phyloP scores from a whole-genome alignment of 2,888 invertebrate species.

The Sinohyriopsis cumingii region DNA sequence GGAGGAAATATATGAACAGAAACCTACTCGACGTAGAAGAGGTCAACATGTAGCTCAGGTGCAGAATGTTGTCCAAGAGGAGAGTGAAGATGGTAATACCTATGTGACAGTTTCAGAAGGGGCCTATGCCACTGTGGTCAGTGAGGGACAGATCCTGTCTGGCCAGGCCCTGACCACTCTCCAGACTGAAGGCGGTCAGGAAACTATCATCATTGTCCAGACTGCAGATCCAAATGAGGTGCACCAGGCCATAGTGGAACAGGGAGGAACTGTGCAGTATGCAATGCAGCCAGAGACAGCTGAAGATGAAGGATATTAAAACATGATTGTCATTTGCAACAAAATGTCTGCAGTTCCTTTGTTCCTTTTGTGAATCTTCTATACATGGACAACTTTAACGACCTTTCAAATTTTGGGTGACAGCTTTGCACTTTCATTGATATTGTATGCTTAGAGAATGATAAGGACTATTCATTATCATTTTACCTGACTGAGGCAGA shows the following conservation, averaged over 20 bases:
- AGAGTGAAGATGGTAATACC: conserved; percentile 39
- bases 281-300: conserved; percentile 47
- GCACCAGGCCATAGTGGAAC: conserved; percentile 64
- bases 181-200: conserved; percentile 60
- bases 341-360: too few species aligned
- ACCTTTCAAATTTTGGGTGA: too few species aligned
- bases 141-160: conserved; percentile 55
- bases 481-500: too few species aligned
- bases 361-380: too few species aligned
- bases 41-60: conserved; percentile 37
- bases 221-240: conserved; percentile 63
- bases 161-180: conserved; percentile 62
- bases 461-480: too few species aligned
- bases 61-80: conserved; percentile 34
- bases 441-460: too few species aligned
- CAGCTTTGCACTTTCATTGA: too few species aligned
- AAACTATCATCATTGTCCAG: conserved; percentile 66
- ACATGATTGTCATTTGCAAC: too few species aligned
- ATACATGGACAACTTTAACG: too few species aligned
- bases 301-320: too few species aligned
- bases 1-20: conserved; percentile 31
- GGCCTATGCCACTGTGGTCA: conserved; percentile 48
- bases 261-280: conserved; percentile 58
- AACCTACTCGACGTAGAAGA: conserved; percentile 1
- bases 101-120: conserved; percentile 47